Percentiles rank a stretch among this genome's conserved stretches.
These are phyloP conservation scores for Neopelma chrysocephalum DNA, from an alignment of 2,797 vertebrate species.

Conservation along the genomic window DNA sequence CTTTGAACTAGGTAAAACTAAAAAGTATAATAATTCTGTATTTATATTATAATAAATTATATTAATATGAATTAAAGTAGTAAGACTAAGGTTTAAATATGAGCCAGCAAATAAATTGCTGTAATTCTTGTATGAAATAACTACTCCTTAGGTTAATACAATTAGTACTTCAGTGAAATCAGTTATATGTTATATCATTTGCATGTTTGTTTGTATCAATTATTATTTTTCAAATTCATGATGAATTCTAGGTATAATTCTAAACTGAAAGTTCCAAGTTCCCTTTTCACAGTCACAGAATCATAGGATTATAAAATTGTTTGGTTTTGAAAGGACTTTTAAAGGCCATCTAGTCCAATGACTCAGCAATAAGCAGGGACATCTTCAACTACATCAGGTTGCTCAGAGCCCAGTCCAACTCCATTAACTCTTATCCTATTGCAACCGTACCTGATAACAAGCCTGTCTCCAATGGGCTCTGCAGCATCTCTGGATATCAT, in stretches of 20 bases:
- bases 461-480: background rate
- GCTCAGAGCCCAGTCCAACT: accelerated
- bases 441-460: background rate
- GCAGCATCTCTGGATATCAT: background rate
- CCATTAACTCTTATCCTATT: background rate
- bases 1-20: background rate
- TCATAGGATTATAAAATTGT: background rate
- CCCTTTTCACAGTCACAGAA: background rate
- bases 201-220: background rate
- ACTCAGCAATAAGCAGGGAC: background rate
- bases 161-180: background rate
- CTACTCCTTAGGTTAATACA: background rate
- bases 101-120: background rate
- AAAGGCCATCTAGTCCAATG: background rate
- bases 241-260: background rate
- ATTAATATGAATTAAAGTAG: background rate
- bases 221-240: background rate
- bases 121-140: background rate
- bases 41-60: background rate
- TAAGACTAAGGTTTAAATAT: background rate
- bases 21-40: background rate
- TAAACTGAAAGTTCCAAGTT: background rate
- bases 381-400: background rate
- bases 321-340: background rate
- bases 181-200: background rate